Evolutionary conservation across 2,797 vertebrate genomes (phyloP), one percentile per base, ranked within the genome.

Genomic region (Falco peregrinus): DNA sequence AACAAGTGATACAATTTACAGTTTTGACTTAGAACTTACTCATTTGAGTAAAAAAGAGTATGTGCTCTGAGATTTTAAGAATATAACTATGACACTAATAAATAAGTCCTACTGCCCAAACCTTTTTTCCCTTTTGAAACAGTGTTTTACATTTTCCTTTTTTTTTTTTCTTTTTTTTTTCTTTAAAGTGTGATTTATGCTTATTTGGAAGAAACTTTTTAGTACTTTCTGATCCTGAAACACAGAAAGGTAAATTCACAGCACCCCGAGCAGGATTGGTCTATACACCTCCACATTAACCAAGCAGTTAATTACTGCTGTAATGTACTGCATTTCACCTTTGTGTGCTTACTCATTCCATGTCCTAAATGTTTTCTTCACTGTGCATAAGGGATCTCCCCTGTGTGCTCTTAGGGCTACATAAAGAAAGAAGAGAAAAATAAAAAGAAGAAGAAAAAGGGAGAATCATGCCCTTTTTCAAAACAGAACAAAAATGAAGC

Each of bases 341-440:
- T 63, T 67, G 13, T 89, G 59, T 87, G 91, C 51, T 91, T 94
- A 95, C 59, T 94, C 73, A 93, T 88, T 90, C n/a, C 51, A 63
- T 1, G 9, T 57, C 64, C 50, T 89, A 96, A 84, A 86, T 86
- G 57, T 77, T 90, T 80, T 71, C 47, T 78, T 79, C 5, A 6
- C 65, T 69, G 41, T 51, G 59, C 41, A 54, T 50, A 78, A 74
- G 28, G 9, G 14, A 78, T 56, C 8, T 93, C 39, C 54, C 51
- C 20, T 89, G 17, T 50, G 22, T 69, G 51, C 51, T 59, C 67
- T 87, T 33, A 95, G 16, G 48, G 39, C 33, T 69, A 81, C 19
- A 91, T 64, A 87, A 81, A 59, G 21, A 80, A 69, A 93, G n/a
- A 93, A 33, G 48, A 31, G 6, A 79, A 77, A 39, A 69, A 80